Evolutionary conservation across 2,888 invertebrate species (phyloP).

Genomic region (Steromphala cineraria): DNA sequence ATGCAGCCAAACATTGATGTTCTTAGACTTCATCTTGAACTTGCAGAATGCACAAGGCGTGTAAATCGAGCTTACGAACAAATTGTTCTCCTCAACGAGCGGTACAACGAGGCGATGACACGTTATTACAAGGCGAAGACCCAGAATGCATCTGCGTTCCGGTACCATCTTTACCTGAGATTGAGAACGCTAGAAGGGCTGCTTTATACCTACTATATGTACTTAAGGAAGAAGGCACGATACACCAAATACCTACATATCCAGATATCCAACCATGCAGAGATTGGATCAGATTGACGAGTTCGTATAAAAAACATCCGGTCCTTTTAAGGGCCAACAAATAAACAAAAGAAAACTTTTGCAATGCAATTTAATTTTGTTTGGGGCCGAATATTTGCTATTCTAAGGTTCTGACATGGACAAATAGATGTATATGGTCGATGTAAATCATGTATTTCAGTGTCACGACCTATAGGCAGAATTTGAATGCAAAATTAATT

Average conservation of each 20-base stretch:
- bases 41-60: background rate
- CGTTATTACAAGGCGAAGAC: no score
- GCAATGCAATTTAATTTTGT: no score
- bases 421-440: no score
- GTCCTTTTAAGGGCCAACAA: background rate
- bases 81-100: background rate
- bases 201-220: background rate
- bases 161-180: background rate
- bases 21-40: background rate
- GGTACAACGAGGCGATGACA: background rate
- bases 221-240: background rate
- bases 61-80: background rate
- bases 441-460: no score
- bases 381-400: no score
- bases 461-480: no score
- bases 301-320: background rate
- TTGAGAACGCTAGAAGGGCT: background rate
- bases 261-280: background rate
- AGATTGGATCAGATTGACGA: no score
- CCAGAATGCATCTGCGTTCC: background rate
- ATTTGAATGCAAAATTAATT: no score
- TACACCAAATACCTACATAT: background rate
- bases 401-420: no score
- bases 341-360: background rate
- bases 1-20: no score